These are phyloP conservation scores for Kryptolebias ocellatus DNA, from an alignment of 2,797 vertebrate genomes.

Conservation along the genomic window DNA sequence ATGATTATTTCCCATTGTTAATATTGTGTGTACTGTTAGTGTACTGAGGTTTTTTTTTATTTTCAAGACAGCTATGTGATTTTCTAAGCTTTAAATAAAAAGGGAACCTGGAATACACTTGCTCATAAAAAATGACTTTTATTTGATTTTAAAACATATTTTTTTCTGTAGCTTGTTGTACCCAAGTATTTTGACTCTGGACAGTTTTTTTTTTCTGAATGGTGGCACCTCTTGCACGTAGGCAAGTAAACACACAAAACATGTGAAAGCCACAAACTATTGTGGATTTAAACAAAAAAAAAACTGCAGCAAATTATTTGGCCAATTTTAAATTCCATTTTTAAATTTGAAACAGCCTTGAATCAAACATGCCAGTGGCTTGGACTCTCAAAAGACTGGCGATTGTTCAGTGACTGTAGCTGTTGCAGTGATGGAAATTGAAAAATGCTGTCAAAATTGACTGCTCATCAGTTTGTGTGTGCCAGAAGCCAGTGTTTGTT, in stretches of 20 bases:
- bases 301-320: background rate
- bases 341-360: conserved; percentile 14
- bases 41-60: no score
- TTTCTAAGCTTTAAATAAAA: no score
- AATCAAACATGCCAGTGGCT: background rate
- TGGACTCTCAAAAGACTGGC: conserved; percentile 4
- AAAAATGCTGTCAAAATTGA: no score
- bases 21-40: no score
- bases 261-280: background rate
- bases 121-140: no score
- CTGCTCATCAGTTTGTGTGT: no score
- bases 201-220: background rate
- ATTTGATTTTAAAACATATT: background rate
- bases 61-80: no score
- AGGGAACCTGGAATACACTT: no score
- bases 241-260: background rate
- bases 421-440: background rate
- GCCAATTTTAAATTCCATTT: background rate
- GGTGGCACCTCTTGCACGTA: background rate
- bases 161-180: no score
- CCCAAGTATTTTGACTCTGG: no score
- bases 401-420: background rate
- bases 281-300: background rate
- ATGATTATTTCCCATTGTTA: no score
- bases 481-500: conserved; percentile 7